Base-by-base conservation (phyloP, 2,113 vertebrate genomes). In the Vombatus ursinus region DNA sequence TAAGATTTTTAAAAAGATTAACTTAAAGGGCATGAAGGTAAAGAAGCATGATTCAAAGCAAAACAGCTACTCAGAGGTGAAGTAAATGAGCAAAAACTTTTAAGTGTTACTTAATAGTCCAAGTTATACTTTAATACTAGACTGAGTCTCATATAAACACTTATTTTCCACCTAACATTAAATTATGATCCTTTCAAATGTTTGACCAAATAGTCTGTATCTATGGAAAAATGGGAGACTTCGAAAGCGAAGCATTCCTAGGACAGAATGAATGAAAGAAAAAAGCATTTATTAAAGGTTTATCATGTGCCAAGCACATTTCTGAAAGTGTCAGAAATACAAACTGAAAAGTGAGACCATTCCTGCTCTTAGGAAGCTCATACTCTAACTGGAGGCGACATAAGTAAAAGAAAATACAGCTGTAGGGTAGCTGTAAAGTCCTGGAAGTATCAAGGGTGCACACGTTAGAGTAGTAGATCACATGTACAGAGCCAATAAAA, bases 21-120 rank as follows among this genome's bases (percentile, higher is more conserved):
- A 90, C 47, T 91, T 52, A 94, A 95, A 96, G 89, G 26, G 89
- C 26, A 94, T 95, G 96, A 95, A 94, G n/a, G 93, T 92, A 94
- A 96, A 93, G 49, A 96, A 93, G 44, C 91, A 92, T 52, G 93
- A 94, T 25, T 95, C 50, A 93, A 95, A 93, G 84, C 93, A 95
- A 95, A 95, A 95, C 95, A 96, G 51, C 6, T 92, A 68, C 89
- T 96, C 28, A 90, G 53, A 90, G 44, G 31, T 93, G 37, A n/a
- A 96, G 26, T 92, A 95, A 96, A 97, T 52, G 94, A 61, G 31
- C 93, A 97, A 94, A 96, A 28, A 95, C 47, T 50, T 49, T 23
- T 50, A 50, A 92, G 50, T 68, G 92, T 53, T 92, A 92, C 91
- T 90, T 91, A 50, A n/a, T 97, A 50, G 48, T 52, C 90, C 84